A percentile compares a stretch with the other conserved stretches of the same genome.
Evolutionary conservation across 2,888 invertebrate genomes (phyloP).

Genomic region (Leptopterna dolabrata): DNA sequence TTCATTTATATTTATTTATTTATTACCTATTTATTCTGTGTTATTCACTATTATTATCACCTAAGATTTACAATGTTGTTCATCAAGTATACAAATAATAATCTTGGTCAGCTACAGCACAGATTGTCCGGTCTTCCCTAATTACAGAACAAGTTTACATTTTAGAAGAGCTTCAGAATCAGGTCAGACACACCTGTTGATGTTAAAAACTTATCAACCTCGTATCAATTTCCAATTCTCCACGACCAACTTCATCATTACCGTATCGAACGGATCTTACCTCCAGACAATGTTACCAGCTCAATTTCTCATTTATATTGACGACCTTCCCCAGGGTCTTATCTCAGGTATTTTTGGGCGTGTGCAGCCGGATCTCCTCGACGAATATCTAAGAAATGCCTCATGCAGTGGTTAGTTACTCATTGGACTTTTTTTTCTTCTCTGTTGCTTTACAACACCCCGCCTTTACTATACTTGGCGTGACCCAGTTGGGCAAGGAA

Average conservation of each 20-base stretch:
- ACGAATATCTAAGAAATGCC: neutral
- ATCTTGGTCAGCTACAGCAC: too few relatives aligned
- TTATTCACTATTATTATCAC: too few relatives aligned
- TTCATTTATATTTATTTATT: too few relatives aligned
- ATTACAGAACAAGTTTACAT: neutral
- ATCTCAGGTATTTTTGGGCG: constrained; percentile 5
- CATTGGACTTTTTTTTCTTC: neutral
- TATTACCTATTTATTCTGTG: too few relatives aligned
- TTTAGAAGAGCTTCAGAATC: neutral
- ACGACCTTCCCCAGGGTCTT: neutral
- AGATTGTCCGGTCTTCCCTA: neutral
- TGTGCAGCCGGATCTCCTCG: neutral
- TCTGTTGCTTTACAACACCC: constrained; percentile 23
- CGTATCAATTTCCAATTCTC: neutral
- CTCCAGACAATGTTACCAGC: neutral
- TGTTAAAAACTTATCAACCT: neutral
- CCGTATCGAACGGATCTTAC: neutral
- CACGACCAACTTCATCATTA: neutral
- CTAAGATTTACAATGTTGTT: too few relatives aligned
- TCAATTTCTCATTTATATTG: neutral
- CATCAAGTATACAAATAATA: too few relatives aligned
- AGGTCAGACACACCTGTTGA: neutral
- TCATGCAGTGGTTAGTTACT: neutral
- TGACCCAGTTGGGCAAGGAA: constrained; percentile 44
- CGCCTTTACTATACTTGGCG: constrained; percentile 18